Percentiles rank a stretch among this genome's conserved stretches.
These are phyloP conservation scores for Lacanobia oleracea DNA, from an alignment of 2,888 invertebrate genomes.

Conservation along the genomic window DNA sequence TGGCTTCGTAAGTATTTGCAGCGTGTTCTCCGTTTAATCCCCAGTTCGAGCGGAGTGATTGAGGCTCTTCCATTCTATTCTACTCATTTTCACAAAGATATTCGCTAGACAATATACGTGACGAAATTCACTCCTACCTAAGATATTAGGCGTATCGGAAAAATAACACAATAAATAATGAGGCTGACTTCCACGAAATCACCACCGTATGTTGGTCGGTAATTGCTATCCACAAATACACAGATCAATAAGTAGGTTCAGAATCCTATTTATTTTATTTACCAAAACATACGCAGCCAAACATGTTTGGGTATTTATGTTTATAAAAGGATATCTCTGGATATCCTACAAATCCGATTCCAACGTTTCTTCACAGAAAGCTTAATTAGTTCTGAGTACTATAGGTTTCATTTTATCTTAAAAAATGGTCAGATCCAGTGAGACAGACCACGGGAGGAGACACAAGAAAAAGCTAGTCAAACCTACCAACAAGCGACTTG, in stretches of 20 bases:
- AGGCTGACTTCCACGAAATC: conserved; percentile 6
- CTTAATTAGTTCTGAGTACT: too few relatives aligned
- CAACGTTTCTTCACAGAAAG: too few relatives aligned
- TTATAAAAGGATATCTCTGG: not conserved
- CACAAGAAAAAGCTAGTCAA: not conserved
- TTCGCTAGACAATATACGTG: conserved; percentile 4
- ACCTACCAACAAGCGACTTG: conserved; percentile 1
- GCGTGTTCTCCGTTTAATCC: conserved; percentile 32
- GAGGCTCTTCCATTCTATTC: conserved; percentile 33
- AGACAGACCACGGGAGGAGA: not conserved
- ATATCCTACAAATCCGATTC: too few relatives aligned
- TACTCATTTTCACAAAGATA: conserved; percentile 29
- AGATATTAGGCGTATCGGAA: conserved; percentile 1
- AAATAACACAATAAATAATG: conserved; percentile 4
- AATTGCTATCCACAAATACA: conserved; percentile 5
- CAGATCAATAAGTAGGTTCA: not conserved
- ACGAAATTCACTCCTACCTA: not conserved
- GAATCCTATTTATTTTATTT: too few relatives aligned
- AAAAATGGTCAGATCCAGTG: too few relatives aligned
- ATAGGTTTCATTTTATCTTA: too few relatives aligned
- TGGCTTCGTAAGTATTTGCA: conserved; percentile 13
- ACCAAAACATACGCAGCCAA: not conserved
- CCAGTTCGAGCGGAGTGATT: conserved; percentile 27
- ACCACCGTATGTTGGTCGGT: not conserved
- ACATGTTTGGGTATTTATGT: not conserved